A percentile compares a stretch with the other conserved stretches of the same genome.
Evolutionary conservation across 2,888 invertebrate species (phyloP).

Genomic region (Cataglyphis cursor): DNA sequence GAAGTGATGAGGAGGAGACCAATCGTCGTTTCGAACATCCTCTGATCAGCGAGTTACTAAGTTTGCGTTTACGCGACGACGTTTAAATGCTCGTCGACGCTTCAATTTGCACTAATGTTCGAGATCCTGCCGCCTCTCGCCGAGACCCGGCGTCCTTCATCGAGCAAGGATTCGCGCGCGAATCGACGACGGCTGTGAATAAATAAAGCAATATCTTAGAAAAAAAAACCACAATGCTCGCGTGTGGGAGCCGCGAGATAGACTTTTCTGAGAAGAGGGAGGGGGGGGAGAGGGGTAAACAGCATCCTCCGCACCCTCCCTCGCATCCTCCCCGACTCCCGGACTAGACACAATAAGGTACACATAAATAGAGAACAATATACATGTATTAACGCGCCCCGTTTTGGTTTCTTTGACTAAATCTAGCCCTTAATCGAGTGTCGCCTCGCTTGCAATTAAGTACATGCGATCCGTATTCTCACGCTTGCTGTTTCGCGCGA

Average conservation of each 20-base stretch:
- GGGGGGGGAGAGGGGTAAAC: not conserved
- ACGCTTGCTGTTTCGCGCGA: constrained; percentile 13
- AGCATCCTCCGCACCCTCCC: constrained; percentile 3
- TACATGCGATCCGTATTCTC: constrained; percentile 37
- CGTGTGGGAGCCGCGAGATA: constrained; percentile 65
- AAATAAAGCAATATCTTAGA: constrained; percentile 78
- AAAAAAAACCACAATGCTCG: constrained; percentile 74
- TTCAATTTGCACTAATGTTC: constrained; percentile 55
- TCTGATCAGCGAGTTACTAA: constrained; percentile 48
- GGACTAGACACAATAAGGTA: constrained; percentile 86
- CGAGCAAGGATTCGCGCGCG: constrained; percentile 14
- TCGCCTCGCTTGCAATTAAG: constrained; percentile 40
- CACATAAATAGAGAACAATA: constrained; percentile 83
- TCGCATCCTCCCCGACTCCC: constrained; percentile 72
- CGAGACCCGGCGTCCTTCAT: constrained; percentile 28
- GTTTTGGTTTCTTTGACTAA: constrained; percentile 43
- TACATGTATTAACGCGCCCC: constrained; percentile 49
- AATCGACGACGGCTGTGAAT: constrained; percentile 64
- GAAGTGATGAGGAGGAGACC: constrained; percentile 11
- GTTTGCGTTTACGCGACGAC: constrained; percentile 41
- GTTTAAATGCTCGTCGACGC: constrained; percentile 23
- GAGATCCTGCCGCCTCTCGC: constrained; percentile 64
- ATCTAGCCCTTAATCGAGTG: constrained; percentile 44
- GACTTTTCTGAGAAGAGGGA: constrained; percentile 12
- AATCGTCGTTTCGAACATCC: constrained; percentile 32